Evolutionary conservation across 2,113 vertebrate species (phyloP), one percentile per base, ranked within the genome.

Genomic region (Crotophaga sulcirostris): DNA sequence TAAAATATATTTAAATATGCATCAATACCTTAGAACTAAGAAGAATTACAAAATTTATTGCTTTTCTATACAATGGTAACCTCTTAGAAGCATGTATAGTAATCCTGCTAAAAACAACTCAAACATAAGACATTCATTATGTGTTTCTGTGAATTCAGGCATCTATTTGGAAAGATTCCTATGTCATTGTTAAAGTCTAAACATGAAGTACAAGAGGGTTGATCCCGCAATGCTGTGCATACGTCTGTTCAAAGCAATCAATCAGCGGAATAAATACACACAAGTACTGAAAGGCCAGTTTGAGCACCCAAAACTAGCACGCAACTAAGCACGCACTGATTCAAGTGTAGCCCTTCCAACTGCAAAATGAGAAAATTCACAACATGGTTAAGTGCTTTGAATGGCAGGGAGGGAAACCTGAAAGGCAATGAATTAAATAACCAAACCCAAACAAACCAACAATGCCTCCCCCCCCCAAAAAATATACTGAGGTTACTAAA

Each of bases 41-140:
- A 89, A 64, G 10, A 89, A 36, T 84, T 64, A 96, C 73, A 91
- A 54, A 33, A 58, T 73, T n/a, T 76, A 80, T 86, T 94, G 78
- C 67, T 96, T 93, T 93, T 90, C 87, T 55, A 21, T 80, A 96
- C 91, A 94, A 51, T n/a, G 17, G 33, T 36, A 87, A 92, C 54
- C 31, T 87, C 73, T 68, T 38, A 75, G 23, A 91, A 82, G 78
- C 51, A 59, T 2, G 3, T 54, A 36, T 16, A 92, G 33, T 9
- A 81, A 90, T 34, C 45, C 52, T 90, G 45, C 45, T 83, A 51
- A 73, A 81, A 91, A 11, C 44, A 91, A 64, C 21, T 89, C 36
- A 51, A 80, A 84, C 14, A 7, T 36, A 56, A 95, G 52, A 84
- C 77, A 94, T 91, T 79, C 31, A 62, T 83, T 26, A 45, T 7